Conservation (phyloP, 2,797 vertebrate genomes). For the Allenopithecus nigroviridis region DNA sequence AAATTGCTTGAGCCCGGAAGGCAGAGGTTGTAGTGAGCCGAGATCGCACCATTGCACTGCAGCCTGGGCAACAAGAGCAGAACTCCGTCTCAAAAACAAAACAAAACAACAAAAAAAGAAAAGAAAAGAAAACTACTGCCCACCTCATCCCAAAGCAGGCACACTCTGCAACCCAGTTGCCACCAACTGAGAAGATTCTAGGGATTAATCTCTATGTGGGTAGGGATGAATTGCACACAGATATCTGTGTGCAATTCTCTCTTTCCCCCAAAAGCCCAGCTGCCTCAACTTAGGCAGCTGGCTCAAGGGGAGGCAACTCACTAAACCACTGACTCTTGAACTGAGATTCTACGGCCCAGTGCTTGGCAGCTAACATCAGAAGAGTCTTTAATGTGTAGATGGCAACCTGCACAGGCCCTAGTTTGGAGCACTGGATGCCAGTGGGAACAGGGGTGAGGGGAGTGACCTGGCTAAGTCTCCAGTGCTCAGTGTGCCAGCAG, state of each 20-base stretch:
- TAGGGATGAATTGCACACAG: too few species aligned
- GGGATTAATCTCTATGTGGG: neutral
- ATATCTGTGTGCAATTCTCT: neutral
- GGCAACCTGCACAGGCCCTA: neutral
- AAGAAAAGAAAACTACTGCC: neutral
- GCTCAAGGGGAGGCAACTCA: neutral
- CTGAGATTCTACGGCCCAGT: neutral
- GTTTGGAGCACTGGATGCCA: neutral
- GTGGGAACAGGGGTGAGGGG: too few species aligned
- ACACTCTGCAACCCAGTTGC: neutral
- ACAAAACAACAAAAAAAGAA: too few species aligned
- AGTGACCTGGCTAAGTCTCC: accelerated
- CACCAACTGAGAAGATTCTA: neutral
- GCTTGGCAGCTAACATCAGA: neutral
- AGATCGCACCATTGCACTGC: neutral
- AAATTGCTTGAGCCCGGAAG: neutral
- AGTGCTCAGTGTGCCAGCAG: neutral
- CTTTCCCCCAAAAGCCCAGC: neutral
- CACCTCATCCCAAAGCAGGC: neutral
- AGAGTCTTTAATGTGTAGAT: neutral
- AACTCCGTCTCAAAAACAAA: neutral
- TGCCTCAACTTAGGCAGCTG: neutral
- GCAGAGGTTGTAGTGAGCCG: neutral
- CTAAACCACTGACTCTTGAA: neutral
- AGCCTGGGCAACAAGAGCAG: neutral